A percentile compares a stretch with the other conserved stretches of the same genome.
Evolutionary conservation across 2,113 vertebrate genomes (phyloP).

Genomic region (Clarias magur): DNA sequence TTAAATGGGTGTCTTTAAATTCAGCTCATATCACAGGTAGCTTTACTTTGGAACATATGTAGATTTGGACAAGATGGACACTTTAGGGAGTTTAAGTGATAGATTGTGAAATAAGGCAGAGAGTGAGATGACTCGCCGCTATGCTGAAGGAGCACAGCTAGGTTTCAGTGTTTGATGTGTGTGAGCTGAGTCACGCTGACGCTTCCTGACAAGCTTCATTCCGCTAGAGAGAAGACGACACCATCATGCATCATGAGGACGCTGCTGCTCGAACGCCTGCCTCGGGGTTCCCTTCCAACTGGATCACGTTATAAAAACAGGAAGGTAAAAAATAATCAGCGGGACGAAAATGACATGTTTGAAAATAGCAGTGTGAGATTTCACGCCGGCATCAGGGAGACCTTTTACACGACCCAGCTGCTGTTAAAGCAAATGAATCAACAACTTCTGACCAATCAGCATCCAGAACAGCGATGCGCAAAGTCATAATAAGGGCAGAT

Average conservation of each 20-base stretch:
- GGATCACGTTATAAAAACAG: slow-evolving; percentile 53
- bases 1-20: slow-evolving; percentile 9
- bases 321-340: slow-evolving; percentile 53
- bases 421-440: background rate
- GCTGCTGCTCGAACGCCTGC: slow-evolving; percentile 49
- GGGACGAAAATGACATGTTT: slow-evolving; percentile 33
- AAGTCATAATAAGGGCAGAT: background rate
- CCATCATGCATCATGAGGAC: slow-evolving; percentile 41
- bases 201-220: slow-evolving; percentile 57
- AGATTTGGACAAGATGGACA: background rate
- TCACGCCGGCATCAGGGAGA: background rate
- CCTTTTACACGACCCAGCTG: background rate
- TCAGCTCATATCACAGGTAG: background rate
- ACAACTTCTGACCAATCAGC: background rate
- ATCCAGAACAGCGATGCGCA: background rate
- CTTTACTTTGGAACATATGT: background rate
- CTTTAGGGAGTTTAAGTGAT: background rate
- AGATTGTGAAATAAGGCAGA: background rate
- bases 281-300: slow-evolving; percentile 43
- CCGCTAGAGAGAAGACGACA: slow-evolving; percentile 46
- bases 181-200: slow-evolving; percentile 57
- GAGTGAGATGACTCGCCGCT: background rate
- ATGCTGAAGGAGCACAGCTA: background rate
- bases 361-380: slow-evolving; percentile 29
- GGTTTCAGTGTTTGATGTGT: slow-evolving; percentile 38